Conservation (phyloP, 2,797 vertebrate species). For the Danio kyathit region DNA sequence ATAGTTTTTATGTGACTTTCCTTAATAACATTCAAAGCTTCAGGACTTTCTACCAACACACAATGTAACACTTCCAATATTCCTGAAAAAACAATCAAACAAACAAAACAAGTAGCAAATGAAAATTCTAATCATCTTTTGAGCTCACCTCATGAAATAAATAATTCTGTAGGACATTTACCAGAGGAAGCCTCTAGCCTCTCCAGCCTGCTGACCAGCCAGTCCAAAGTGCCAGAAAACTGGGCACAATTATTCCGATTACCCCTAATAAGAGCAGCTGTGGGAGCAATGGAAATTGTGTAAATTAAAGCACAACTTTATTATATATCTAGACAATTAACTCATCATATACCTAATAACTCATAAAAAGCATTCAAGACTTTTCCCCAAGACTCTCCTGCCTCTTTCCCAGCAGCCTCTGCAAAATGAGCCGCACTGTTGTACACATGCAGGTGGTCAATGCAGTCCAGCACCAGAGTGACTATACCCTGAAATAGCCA, state of each 20-base stretch:
- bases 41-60: constrained; percentile 92
- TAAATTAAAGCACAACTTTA: background rate
- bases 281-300: constrained; percentile 16
- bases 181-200: constrained; percentile 91
- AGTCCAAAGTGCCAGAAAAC: constrained; percentile 92
- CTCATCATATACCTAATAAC: constrained; percentile 85
- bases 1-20: constrained; percentile 93
- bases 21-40: constrained; percentile 92
- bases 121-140: background rate
- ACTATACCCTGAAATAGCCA: constrained; percentile 85
- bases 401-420: constrained; percentile 83
- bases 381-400: constrained; percentile 86
- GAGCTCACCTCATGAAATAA: background rate
- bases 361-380: constrained; percentile 89
- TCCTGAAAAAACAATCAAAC: constrained; percentile 72
- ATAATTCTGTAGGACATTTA: constrained; percentile 61
- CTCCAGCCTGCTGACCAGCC: constrained; percentile 92
- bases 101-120: background rate
- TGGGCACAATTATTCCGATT: constrained; percentile 93
- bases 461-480: constrained; percentile 90
- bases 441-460: constrained; percentile 89
- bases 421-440: constrained; percentile 85
- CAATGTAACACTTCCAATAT: constrained; percentile 95
- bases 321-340: background rate
- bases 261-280: constrained; percentile 90